Conservation (phyloP, 2,888 invertebrate species). For the Pemphredon lugubris region DNA sequence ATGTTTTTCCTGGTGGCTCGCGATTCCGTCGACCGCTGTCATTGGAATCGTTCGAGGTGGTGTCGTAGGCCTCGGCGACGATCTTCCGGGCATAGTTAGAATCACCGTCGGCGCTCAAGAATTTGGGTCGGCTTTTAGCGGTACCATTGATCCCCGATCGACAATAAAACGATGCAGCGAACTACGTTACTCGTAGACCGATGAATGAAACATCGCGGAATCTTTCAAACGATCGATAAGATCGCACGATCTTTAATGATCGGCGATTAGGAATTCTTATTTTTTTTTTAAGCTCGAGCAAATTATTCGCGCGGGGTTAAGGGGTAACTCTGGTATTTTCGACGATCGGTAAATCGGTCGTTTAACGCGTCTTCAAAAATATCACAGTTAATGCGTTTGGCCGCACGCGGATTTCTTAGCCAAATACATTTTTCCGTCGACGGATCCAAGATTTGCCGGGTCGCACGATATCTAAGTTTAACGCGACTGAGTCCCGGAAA, state of each 20-base stretch:
- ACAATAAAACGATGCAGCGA: conserved; percentile 10
- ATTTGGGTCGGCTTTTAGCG: conserved; percentile 49
- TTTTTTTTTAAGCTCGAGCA: no score
- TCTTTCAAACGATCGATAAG: no score
- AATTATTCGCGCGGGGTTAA: no score
- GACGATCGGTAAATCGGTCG: no score
- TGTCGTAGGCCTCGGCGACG: conserved; percentile 21
- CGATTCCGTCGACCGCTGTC: conserved; percentile 29
- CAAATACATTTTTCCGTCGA: conserved; percentile 57
- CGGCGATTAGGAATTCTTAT: no score
- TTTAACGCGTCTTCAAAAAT: no score
- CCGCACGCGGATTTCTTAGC: conserved; percentile 11
- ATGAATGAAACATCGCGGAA: no score
- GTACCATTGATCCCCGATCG: conserved; percentile 53
- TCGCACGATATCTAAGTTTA: conserved; percentile 73
- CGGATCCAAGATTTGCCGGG: conserved; percentile 58
- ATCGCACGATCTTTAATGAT: no score
- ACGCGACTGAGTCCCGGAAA: conserved; percentile 75
- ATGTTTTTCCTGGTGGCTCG: conserved; percentile 1
- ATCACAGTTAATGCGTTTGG: neutral
- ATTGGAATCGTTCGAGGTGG: conserved; percentile 22
- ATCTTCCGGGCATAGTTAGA: conserved; percentile 45
- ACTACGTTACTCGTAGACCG: no score
- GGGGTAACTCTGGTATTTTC: no score
- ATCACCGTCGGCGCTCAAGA: conserved; percentile 30